These are phyloP conservation scores for Heterocephalus glaber DNA, from an alignment of 2,113 vertebrate species.

Conservation along the genomic window DNA sequence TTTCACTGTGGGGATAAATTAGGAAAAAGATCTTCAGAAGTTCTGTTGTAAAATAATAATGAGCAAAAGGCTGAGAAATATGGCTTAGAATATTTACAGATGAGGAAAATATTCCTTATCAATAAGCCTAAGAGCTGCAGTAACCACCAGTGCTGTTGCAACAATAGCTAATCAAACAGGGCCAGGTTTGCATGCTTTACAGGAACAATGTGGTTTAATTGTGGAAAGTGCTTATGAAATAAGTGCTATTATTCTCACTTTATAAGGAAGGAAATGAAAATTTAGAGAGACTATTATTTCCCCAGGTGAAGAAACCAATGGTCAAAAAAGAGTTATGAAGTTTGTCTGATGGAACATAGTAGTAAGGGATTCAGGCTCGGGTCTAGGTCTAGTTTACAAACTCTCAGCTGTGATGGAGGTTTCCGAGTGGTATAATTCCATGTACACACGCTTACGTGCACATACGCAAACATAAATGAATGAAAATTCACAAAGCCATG, in stretches of 20 bases:
- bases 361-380: not conserved
- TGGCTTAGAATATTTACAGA: not conserved
- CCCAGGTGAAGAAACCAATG: slow-evolving; percentile 7
- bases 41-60: not conserved
- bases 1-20: not conserved
- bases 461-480: not conserved
- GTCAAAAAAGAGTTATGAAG: slow-evolving; percentile 5
- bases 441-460: too few relatives aligned
- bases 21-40: not conserved
- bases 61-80: not conserved
- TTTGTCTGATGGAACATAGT: not conserved
- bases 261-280: not conserved
- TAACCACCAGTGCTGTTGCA: not conserved
- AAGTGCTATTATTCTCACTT: not conserved
- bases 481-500: not conserved
- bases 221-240: not conserved
- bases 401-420: not conserved
- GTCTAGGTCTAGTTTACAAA: not conserved
- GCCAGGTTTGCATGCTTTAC: not conserved
- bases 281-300: slow-evolving; percentile 18
- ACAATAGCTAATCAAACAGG: slow-evolving; percentile 35
- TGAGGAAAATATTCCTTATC: not conserved
- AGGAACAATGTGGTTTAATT: not conserved
- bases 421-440: not conserved
- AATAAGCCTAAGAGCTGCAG: slow-evolving; percentile 13